Conservation (phyloP, 2,797 vertebrate species). For the Coregonus sp. region DNA sequence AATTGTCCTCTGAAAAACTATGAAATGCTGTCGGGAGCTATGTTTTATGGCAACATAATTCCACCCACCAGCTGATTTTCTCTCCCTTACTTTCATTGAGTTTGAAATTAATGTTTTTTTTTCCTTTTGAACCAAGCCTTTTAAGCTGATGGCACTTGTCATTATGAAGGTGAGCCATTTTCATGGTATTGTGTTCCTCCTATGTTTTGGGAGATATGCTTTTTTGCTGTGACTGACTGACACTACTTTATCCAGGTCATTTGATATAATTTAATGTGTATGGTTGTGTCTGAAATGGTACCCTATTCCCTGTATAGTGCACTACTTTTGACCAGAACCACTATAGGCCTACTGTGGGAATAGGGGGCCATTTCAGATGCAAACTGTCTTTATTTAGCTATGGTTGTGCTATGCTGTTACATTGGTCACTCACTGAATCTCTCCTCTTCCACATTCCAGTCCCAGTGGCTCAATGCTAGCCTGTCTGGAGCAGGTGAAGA, state of each 20-base stretch:
- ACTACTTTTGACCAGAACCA: no score
- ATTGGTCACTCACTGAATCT: background rate
- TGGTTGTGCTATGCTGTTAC: background rate
- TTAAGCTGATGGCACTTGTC: background rate
- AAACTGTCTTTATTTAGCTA: background rate
- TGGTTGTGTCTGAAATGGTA: no score
- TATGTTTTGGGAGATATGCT: background rate
- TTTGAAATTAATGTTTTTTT: background rate
- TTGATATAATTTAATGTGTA: background rate
- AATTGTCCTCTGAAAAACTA: conserved; percentile 1
- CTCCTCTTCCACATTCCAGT: conserved; percentile 61
- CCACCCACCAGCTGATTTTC: background rate
- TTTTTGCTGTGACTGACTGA: background rate
- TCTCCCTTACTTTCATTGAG: background rate
- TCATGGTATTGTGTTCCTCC: background rate
- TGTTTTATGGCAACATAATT: conserved; percentile 25
- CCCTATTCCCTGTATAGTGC: no score
- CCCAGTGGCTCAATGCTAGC: conserved; percentile 87
- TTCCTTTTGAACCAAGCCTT: background rate
- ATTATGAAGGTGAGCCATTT: background rate
- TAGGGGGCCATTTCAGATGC: no score
- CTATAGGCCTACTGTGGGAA: no score
- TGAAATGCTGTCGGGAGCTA: conserved; percentile 10
- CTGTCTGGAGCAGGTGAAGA: conserved; percentile 88
- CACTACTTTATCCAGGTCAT: background rate